Conservation (phyloP, 2,113 vertebrate species). For the Arvicanthis niloticus region DNA sequence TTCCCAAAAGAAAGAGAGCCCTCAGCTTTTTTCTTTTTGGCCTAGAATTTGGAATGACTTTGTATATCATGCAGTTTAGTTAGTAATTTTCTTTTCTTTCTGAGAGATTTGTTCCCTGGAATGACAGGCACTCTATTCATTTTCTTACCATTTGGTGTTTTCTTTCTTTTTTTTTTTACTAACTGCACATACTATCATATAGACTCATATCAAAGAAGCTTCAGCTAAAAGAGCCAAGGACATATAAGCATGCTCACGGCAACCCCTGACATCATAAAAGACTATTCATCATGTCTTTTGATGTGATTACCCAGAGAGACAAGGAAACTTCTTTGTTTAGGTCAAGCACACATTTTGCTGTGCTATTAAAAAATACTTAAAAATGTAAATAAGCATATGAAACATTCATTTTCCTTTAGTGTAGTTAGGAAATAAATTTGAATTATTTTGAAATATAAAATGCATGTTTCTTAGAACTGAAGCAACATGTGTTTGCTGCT, state of each 20-base stretch:
- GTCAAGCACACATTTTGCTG: not conserved
- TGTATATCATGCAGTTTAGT: not conserved
- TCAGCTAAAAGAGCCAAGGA: conserved; percentile 18
- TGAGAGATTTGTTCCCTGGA: not conserved
- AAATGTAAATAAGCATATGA: not conserved
- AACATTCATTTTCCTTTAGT: conserved; percentile 49
- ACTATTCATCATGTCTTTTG: not conserved
- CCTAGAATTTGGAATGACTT: not conserved
- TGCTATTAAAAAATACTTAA: conserved; percentile 14
- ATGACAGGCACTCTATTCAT: not conserved
- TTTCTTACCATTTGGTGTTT: not conserved
- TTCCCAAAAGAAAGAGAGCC: not conserved
- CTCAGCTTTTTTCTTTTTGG: not conserved
- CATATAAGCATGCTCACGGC: not conserved
- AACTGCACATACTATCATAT: not conserved
- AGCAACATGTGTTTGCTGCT: not conserved
- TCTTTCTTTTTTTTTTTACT: not conserved
- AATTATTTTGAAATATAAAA: conserved; percentile 49
- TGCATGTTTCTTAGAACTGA: conserved; percentile 46
- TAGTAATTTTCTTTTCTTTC: not conserved
- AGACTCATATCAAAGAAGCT: not conserved
- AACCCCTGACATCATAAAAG: not conserved
- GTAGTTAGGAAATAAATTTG: conserved; percentile 15
- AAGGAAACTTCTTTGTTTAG: conserved; percentile 22
- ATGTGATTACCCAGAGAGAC: not conserved